Percentiles rank a stretch among this genome's conserved stretches.
These are phyloP conservation scores for Cichlasoma orientale DNA, from an alignment of 2,797 vertebrate genomes.

Conservation along the genomic window DNA sequence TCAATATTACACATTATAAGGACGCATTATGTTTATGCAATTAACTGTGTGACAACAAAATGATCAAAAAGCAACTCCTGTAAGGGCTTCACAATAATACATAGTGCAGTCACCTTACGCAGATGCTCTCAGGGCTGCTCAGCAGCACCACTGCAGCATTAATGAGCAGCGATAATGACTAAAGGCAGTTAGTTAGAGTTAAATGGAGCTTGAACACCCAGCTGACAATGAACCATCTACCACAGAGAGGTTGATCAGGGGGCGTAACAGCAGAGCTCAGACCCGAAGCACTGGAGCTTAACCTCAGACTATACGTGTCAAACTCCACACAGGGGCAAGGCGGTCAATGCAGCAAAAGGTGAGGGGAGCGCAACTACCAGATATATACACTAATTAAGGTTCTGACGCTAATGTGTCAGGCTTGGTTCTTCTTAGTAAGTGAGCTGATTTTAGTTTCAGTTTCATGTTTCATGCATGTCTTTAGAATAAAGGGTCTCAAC, in stretches of 20 bases:
- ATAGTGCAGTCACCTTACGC: conserved; percentile 41
- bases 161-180: conserved; percentile 75
- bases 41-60: conserved; percentile 32
- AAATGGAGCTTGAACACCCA: conserved; percentile 78
- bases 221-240: conserved; percentile 71
- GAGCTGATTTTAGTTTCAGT: not conserved
- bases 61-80: conserved; percentile 12
- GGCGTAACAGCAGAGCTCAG: conserved; percentile 41
- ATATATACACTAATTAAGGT: conserved; percentile 21
- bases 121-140: conserved; percentile 51
- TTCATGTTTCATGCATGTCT: not conserved
- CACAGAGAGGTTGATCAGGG: conserved; percentile 60
- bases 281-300: conserved; percentile 47
- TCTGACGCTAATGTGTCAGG: conserved; percentile 1
- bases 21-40: conserved; percentile 35
- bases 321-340: conserved; percentile 12
- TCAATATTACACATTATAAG: conserved; percentile 20
- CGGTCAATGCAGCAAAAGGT: conserved; percentile 17
- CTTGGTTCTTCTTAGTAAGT: not conserved
- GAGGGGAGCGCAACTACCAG: conserved; percentile 8
- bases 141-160: conserved; percentile 61
- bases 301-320: conserved; percentile 55
- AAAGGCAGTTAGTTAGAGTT: conserved; percentile 75
- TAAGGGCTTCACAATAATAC: conserved; percentile 22
- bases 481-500: not conserved